phyloP scores from a whole-genome alignment of 2,888 invertebrate genomes.

The Latrodectus hesperus region DNA sequence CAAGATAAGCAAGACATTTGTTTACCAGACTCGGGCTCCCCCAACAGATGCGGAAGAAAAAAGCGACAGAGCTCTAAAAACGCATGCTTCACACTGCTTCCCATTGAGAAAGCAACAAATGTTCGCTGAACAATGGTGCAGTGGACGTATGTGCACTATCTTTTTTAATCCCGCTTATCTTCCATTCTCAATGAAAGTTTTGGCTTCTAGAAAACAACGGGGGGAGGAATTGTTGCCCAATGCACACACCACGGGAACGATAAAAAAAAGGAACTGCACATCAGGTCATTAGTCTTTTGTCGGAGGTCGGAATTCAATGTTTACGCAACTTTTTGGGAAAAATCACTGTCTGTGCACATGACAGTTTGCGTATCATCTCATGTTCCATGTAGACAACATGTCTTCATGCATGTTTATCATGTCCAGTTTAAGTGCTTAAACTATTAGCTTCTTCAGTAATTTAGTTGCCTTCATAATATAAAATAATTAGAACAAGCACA shows the following conservation, averaged over 20 bases:
- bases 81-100: slow-evolving; percentile 1
- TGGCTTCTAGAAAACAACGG: slow-evolving; percentile 34
- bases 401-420: too few species aligned
- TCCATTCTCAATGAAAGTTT: background rate
- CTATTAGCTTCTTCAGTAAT: too few species aligned
- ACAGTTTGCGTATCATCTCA: too few species aligned
- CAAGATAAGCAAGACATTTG: background rate
- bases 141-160: too few species aligned
- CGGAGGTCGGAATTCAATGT: slow-evolving; percentile 26
- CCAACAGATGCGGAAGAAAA: slow-evolving; percentile 9
- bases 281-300: slow-evolving; percentile 34
- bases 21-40: slow-evolving; percentile 20
- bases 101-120: background rate
- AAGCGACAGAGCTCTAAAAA: slow-evolving; percentile 23
- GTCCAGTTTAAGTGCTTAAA: too few species aligned
- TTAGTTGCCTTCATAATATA: too few species aligned
- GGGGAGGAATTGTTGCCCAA: slow-evolving; percentile 20
- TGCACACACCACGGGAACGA: slow-evolving; percentile 32
- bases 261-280: slow-evolving; percentile 6
- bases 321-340: background rate
- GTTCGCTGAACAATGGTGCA: too few species aligned
- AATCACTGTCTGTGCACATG: too few species aligned
- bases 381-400: too few species aligned
- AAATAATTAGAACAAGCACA: too few species aligned
- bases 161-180: slow-evolving; percentile 9